Base-by-base conservation (phyloP, 2,888 invertebrate species). In the Celastrina argiolus region DNA sequence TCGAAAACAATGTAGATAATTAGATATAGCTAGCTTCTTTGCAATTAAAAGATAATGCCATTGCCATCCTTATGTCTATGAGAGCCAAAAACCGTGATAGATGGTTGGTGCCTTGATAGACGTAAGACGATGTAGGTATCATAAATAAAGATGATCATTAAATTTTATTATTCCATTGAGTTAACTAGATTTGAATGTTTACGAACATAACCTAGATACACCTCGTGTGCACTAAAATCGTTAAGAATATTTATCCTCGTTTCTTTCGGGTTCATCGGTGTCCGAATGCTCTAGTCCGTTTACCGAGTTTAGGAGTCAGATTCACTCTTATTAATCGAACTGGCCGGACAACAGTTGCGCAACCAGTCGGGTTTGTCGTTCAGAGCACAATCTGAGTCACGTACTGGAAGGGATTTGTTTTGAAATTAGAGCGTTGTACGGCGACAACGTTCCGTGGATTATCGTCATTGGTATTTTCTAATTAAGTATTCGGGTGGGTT, bases 371-470 rank as follows among this genome's bases (percentile, higher is more conserved):
- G 81, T 84, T 79, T 81, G 82, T 82, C 80, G 83, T 82, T 82
- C 78, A 68, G 79, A 85, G 85, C 84, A 87, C 82, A 85, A 87
- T 85, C 86, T 90, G 89, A 90, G 85, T 90, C 89, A 90, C 87
- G 88, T 87, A 87, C 83, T 79, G 79, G 83, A 78, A 81, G 84
- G 84, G 88, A 88, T 88, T 90, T 89, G 90, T 90, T 90, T 88
- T 88, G 89, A 89, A 90, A 90, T 85, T 87, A 82, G 87, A 88
- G 83, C 88, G 83, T 83, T 77, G 76, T 76, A 76, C 81, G 81
- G 79, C 82, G 81, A 84, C 84, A 83, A 81, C 84, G 72, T 83
- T 87, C 83, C 82, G 81, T 80, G 82, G 87, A 88, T 84, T 87
- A 88, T 86, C 85, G 82, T 78, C 76, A 78, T 81, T 81, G 82